Base-by-base conservation (phyloP, 2,888 invertebrate species). In the Drosophila meridionalis region DNA sequence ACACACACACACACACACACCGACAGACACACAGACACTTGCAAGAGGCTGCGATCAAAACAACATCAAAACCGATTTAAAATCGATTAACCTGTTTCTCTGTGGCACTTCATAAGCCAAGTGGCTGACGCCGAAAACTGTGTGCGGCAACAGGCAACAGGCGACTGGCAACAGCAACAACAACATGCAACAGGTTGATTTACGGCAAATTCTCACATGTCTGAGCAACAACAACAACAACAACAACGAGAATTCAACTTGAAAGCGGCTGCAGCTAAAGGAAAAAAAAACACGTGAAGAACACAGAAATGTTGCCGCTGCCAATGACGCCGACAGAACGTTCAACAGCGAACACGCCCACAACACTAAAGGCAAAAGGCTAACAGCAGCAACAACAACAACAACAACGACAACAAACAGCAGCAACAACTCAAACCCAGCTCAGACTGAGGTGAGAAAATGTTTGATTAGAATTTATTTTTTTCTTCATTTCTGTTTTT, bases 321-420 rank as follows among this genome's bases (percentile, higher is more conserved):
- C 76, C 73, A 73, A 75, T 73, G 67, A 78, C 76, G 90, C 88
- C 90, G 91, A 91, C 91, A 91, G 90, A 92, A 87, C 92, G 86
- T 92, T 92, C 91, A 91, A 81, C 87, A 88, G 67, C 75, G 82
- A 83, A 82, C 89, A 91, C 92, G 92, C 91, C 92, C 90, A 81
- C 89, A 55, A 67, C 70, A 72, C 57, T 45, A 53, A 57, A 69
- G 59, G 57, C 70, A 72, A 77, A 73, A 79, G 76, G 80, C 78
- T 76, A 85, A 78, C 45, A 68, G 34, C 61, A 60, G 32, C 74
- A 59, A 30, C 60, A 72, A 59, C 66, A 70, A 38, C 26, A 45
- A 30, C 36, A 60, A 32, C 59, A 70, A 58, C 63, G 65, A 36
- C 67, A 57, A 43, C 53, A 50, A 30, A 20, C 59, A 69, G 53